phyloP scores from a whole-genome alignment of 2,113 vertebrate genomes.

The Probosciger aterrimus region DNA sequence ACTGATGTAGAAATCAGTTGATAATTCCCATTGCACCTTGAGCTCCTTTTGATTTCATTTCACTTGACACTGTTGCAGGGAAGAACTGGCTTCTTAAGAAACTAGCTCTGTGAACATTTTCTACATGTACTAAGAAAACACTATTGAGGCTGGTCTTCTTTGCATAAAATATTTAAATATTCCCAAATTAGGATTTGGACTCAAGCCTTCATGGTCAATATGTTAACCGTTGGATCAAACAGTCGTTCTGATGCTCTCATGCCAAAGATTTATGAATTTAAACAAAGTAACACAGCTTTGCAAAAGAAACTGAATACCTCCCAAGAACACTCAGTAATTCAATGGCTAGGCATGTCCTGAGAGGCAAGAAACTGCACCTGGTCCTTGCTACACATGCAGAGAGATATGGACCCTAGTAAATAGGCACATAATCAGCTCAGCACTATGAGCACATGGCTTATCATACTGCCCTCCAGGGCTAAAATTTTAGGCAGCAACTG shows the following conservation, averaged over 20 bases:
- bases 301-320: not conserved
- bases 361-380: not conserved
- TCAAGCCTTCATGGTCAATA: not conserved
- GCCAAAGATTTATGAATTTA: not conserved
- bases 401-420: not conserved
- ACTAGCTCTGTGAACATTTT: not conserved
- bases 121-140: not conserved
- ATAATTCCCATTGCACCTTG: not conserved
- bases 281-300: not conserved
- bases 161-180: not conserved
- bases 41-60: not conserved
- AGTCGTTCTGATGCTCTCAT: not conserved
- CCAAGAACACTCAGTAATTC: not conserved
- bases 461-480: not conserved
- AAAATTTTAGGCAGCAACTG: not conserved
- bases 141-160: not conserved
- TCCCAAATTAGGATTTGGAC: not conserved
- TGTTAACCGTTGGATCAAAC: not conserved
- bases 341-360: not conserved
- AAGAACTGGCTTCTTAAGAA: not conserved
- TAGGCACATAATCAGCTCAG: not conserved
- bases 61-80: not conserved
- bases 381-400: not conserved
- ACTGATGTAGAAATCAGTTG: not conserved
- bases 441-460: not conserved